Conservation (phyloP, 2,888 invertebrate species). For the Ormyrus pomaceus region DNA sequence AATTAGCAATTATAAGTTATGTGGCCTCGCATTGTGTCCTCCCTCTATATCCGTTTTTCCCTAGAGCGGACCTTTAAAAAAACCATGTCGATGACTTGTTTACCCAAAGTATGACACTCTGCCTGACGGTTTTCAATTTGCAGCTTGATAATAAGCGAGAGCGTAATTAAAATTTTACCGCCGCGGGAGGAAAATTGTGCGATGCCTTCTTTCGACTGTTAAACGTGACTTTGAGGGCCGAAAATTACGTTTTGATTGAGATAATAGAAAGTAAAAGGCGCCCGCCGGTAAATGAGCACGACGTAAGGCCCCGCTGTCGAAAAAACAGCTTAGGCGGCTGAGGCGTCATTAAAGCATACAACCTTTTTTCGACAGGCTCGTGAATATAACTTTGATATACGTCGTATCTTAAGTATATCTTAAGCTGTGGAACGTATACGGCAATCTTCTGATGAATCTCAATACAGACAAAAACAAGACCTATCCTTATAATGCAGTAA, state of each 20-base stretch:
- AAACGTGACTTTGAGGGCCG: not conserved
- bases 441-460: conserved; percentile 33
- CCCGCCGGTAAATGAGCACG: not conserved
- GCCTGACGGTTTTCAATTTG: too few species aligned
- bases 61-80: not conserved
- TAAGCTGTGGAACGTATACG: conserved; percentile 10
- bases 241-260: conserved; percentile 22
- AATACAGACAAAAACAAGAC: conserved; percentile 28
- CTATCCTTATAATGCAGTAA: conserved; percentile 30
- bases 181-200: too few species aligned
- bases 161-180: too few species aligned
- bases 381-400: conserved; percentile 25
- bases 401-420: conserved; percentile 17
- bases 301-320: not conserved
- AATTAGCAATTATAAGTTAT: too few species aligned
- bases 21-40: too few species aligned
- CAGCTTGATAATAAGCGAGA: too few species aligned
- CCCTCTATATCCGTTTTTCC: too few species aligned
- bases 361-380: conserved; percentile 3
- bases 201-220: too few species aligned
- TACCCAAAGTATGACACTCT: not conserved
- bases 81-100: conserved; percentile 14
- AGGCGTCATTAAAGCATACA: conserved; percentile 6
- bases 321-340: not conserved
- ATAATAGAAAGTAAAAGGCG: conserved; percentile 14